Evolutionary conservation across 2,888 invertebrate genomes (phyloP), one percentile per base, ranked within the genome.

Genomic region (Opisthograptis luteolata): DNA sequence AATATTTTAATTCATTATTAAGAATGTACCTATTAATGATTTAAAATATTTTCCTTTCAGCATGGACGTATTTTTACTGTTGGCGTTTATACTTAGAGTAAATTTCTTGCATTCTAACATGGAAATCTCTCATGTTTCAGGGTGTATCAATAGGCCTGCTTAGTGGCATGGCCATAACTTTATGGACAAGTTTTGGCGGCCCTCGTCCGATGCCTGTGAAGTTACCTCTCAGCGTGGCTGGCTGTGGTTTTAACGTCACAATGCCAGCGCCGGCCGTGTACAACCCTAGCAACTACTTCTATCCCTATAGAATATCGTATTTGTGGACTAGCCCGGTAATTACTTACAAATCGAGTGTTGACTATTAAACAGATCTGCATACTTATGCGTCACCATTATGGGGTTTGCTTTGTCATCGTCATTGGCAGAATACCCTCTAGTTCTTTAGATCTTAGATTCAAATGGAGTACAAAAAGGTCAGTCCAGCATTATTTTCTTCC

Each of bases 151-250:
- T 88, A 10, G 96, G 95, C 0, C 80, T 96, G 1, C 32, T 94
- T 0, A 67, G 85, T 2, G 95, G 96, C 0, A 88, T 97, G 57
- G 81, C 90, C 0, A 71, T 96, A 42, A 93, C 95, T 0, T 87
- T 97, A 30, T 96, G 96, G 96, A 94, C 97, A 60, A 97, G 96
- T 35, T 96, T 98, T 76, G 97, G 97, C 0, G 93, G 93, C 2
- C 94, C 96, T 0, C 94, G 94, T 59, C 95, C 96, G 0, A 75
- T 88, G 0, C 73, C 92, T 0, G 76, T 77, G 3, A 88, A 82
- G 36, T 70, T 96, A 31, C 92, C 93, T 0, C 87, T 94, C 25
- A 91, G 91, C n/a, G 91, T 86, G 0, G 92, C 88, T 1, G 93
- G 93, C 22, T 96, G 95, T 51, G 62, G 63, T 0, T 49, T 40